Percentiles rank a stretch among this genome's conserved stretches.
Evolutionary conservation across 2,113 vertebrate species (phyloP).

Genomic region (Semicossyphus pulcher): DNA sequence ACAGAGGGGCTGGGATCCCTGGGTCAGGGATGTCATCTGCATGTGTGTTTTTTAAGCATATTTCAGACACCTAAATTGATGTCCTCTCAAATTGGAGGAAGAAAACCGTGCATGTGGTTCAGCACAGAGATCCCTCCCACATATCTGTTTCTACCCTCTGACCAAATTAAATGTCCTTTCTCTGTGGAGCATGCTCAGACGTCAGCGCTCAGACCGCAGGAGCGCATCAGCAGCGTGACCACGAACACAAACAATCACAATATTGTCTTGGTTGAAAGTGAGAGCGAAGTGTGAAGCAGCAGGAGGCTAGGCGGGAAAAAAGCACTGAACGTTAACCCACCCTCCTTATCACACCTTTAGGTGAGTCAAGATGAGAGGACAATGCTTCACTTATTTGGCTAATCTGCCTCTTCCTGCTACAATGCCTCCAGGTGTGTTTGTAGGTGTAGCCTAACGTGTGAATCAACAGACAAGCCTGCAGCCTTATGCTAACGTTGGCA

Average conservation of each 20-base stretch:
- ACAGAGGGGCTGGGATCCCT: conserved; percentile 21
- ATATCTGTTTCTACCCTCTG: neutral
- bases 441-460: conserved; percentile 49
- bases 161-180: no score
- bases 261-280: neutral
- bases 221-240: neutral
- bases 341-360: conserved; percentile 14
- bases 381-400: no score
- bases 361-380: no score
- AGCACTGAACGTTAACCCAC: neutral
- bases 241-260: neutral
- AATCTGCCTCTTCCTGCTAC: conserved; percentile 20
- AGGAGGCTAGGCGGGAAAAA: neutral
- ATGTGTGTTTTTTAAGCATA: conserved; percentile 1
- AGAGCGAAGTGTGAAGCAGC: conserved; percentile 5
- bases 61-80: conserved; percentile 20
- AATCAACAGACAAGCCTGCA: conserved; percentile 64
- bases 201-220: conserved; percentile 7
- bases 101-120: neutral
- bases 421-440: conserved; percentile 41
- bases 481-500: conserved; percentile 14
- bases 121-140: neutral
- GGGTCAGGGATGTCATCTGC: conserved; percentile 5
- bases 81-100: conserved; percentile 11
- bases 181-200: no score